Evolutionary conservation across 2,113 vertebrate species (phyloP).

Genomic region (Noturus placidus): DNA sequence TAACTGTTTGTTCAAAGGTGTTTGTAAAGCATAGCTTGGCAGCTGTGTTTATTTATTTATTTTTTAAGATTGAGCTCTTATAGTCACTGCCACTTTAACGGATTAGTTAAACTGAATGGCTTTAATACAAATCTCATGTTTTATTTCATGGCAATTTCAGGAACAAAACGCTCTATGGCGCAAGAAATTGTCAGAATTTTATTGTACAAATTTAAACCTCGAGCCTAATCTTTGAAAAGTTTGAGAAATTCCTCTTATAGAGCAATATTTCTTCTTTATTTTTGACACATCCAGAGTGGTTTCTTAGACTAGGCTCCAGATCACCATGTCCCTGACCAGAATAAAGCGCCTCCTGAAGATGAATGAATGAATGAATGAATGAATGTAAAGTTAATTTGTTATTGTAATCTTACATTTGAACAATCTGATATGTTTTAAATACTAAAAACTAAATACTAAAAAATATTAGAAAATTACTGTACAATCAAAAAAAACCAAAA

Average conservation of each 20-base stretch:
- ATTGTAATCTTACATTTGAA: neutral
- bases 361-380: neutral
- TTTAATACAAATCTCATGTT: neutral
- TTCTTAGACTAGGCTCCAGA: neutral
- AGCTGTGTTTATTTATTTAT: neutral
- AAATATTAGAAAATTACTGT: neutral
- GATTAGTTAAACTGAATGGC: neutral
- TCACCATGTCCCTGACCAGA: neutral
- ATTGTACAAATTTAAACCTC: neutral
- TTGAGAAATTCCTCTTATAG: neutral
- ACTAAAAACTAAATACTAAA: too few relatives aligned
- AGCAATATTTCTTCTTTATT: neutral
- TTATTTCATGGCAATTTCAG: neutral
- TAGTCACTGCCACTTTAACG: neutral
- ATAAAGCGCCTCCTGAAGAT: neutral
- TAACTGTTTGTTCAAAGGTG: neutral
- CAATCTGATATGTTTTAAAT: neutral
- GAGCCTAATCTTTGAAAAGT: neutral
- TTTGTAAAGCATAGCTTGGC: neutral
- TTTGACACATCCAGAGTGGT: neutral
- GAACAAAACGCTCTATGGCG: conserved; percentile 38
- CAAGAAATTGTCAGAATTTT: neutral
- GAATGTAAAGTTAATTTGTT: neutral
- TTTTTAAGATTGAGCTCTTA: neutral
- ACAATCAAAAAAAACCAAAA: neutral